Evolutionary conservation across 2,113 vertebrate genomes (phyloP).

Genomic region (Piprites chloris): DNA sequence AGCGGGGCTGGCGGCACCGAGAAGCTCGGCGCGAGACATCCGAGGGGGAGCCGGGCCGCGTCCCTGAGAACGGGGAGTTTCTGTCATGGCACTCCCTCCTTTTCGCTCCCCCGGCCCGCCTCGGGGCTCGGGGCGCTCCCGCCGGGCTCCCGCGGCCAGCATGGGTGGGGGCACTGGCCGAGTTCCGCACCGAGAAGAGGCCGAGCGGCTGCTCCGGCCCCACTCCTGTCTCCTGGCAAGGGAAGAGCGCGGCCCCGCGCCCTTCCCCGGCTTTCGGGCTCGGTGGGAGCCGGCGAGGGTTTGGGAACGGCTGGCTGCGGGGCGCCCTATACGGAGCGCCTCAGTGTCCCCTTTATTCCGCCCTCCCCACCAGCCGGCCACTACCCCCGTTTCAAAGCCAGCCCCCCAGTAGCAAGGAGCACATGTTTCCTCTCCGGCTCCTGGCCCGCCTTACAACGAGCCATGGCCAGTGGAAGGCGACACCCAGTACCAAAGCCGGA

Average conservation of each 20-base stretch:
- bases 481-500: background rate
- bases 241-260: background rate
- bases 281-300: background rate
- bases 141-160: background rate
- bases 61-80: background rate
- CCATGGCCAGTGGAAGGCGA: background rate
- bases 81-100: background rate
- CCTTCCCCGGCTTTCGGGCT: background rate
- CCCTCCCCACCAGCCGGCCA: background rate
- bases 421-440: constrained; percentile 18
- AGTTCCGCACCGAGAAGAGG: background rate
- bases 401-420: background rate
- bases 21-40: background rate
- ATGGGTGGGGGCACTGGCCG: background rate
- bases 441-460: background rate
- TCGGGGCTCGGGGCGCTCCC: background rate
- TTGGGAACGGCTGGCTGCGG: background rate
- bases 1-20: background rate
- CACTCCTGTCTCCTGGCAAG: background rate
- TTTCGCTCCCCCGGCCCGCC: background rate
- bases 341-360: background rate
- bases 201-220: background rate
- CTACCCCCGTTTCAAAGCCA: background rate
- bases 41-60: background rate
- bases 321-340: background rate